phyloP scores from a whole-genome alignment of 1,140 invertebrate species.

The Hycleus cichorii region DNA sequence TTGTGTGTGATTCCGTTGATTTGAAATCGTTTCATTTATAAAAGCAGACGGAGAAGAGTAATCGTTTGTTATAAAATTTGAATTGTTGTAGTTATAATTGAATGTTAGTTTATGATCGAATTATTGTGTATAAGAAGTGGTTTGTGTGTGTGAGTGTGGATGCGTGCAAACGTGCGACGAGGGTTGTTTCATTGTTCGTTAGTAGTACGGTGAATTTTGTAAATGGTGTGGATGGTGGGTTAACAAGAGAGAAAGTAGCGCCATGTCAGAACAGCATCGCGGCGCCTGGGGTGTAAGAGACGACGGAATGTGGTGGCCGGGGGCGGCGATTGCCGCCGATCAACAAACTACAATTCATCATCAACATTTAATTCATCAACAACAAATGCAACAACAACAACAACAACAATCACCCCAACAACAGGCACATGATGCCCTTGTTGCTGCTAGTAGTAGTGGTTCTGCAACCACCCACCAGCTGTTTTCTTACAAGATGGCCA shows the following conservation, averaged over 20 bases:
- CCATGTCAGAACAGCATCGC: constrained; percentile 41
- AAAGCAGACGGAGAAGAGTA: background rate
- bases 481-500: constrained; percentile 77
- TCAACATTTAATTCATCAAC: constrained; percentile 26
- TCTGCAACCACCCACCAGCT: constrained; percentile 61
- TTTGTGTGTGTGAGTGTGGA: constrained; percentile 1
- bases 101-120: background rate
- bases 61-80: background rate
- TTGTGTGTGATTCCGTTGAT: background rate
- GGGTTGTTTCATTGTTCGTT: background rate
- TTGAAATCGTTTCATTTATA: background rate
- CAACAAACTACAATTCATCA: constrained; percentile 43
- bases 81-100: background rate
- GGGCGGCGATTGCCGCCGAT: constrained; percentile 45
- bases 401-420: constrained; percentile 43
- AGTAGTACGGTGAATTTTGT: background rate
- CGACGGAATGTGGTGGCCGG: constrained; percentile 55
- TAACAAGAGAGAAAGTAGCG: constrained; percentile 9
- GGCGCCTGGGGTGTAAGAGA: constrained; percentile 56
- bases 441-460: constrained; percentile 46
- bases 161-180: background rate
- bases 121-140: background rate
- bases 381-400: constrained; percentile 45
- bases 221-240: constrained; percentile 5
- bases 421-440: constrained; percentile 38